phyloP scores from a whole-genome alignment of 2,797 vertebrate genomes.

The Epinephelus malabaricus region DNA sequence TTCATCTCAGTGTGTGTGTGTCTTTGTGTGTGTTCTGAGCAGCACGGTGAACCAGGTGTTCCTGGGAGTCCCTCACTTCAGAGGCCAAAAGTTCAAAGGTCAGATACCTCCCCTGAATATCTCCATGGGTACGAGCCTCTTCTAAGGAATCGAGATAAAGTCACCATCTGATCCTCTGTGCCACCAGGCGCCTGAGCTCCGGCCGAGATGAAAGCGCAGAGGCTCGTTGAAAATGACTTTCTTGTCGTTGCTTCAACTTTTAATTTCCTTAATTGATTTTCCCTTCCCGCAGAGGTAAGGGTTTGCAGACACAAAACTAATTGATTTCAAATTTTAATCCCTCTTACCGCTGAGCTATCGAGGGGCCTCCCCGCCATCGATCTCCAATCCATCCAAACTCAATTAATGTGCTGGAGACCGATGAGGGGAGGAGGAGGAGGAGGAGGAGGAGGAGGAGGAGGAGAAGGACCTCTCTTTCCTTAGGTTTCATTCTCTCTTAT shows the following conservation, averaged over 20 bases:
- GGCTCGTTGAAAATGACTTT: constrained; percentile 73
- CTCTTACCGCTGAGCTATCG: constrained; percentile 79
- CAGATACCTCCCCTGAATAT: constrained; percentile 31
- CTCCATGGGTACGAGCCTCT: constrained; percentile 24
- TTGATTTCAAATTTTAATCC: constrained; percentile 86
- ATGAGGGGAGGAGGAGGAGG: constrained; percentile 53
- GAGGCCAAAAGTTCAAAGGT: constrained; percentile 65
- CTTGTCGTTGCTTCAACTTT: constrained; percentile 80
- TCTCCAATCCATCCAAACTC: constrained; percentile 85
- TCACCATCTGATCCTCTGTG: constrained; percentile 48
- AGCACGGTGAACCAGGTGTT: constrained; percentile 56
- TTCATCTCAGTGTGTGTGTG: constrained; percentile 18
- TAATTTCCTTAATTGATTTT: constrained; percentile 86
- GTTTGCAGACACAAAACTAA: constrained; percentile 82
- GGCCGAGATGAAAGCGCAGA: constrained; percentile 63
- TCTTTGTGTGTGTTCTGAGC: constrained; percentile 28
- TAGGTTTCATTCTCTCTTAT: constrained; percentile 48
- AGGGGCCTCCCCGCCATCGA: constrained; percentile 75
- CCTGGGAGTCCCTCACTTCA: constrained; percentile 34
- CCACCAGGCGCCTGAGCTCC: constrained; percentile 23
- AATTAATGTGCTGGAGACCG: constrained; percentile 80
- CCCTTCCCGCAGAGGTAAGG: constrained; percentile 74
- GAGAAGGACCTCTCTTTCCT: constrained; percentile 29
- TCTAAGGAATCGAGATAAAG: constrained; percentile 47
- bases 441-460: constrained; percentile 37